A percentile compares a stretch with the other conserved stretches of the same genome.
Evolutionary conservation across 2,113 vertebrate genomes (phyloP).

Genomic region (Poicephalus gulielmi): DNA sequence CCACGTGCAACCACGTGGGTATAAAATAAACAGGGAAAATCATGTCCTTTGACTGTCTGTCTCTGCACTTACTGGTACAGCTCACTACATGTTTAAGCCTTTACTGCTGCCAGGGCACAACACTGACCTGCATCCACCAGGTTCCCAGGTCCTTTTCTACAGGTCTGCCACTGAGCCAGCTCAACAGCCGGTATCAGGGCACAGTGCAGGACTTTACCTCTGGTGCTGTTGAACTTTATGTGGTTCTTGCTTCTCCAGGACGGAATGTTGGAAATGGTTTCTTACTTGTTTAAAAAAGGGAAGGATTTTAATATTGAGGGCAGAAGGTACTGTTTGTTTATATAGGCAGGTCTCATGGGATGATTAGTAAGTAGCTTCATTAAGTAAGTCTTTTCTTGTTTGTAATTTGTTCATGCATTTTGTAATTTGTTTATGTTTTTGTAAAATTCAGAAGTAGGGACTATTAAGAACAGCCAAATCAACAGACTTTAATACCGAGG

Average conservation of each 20-base stretch:
- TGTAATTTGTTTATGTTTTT: neutral
- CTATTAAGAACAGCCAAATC: neutral
- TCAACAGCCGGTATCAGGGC: neutral
- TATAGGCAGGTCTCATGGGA: neutral
- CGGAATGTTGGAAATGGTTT: neutral
- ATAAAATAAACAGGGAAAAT: neutral
- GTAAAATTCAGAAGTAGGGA: neutral
- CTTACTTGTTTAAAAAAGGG: neutral
- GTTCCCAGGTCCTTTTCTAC: neutral
- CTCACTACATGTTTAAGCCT: neutral
- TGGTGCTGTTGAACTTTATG: neutral
- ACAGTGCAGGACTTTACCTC: neutral
- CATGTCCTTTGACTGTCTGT: fast-evolving
- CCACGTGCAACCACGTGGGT: neutral
- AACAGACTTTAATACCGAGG: neutral
- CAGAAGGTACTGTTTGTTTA: neutral
- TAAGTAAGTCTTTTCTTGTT: neutral
- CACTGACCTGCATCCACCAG: fast-evolving
- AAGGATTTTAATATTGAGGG: neutral
- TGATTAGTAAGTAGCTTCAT: neutral
- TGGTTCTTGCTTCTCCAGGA: neutral
- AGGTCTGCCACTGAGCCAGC: neutral
- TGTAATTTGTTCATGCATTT: neutral
- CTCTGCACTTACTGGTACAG: neutral
- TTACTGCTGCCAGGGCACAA: neutral